These are phyloP conservation scores for Ibycter americanus DNA, from an alignment of 2,797 vertebrate genomes.

Conservation along the genomic window DNA sequence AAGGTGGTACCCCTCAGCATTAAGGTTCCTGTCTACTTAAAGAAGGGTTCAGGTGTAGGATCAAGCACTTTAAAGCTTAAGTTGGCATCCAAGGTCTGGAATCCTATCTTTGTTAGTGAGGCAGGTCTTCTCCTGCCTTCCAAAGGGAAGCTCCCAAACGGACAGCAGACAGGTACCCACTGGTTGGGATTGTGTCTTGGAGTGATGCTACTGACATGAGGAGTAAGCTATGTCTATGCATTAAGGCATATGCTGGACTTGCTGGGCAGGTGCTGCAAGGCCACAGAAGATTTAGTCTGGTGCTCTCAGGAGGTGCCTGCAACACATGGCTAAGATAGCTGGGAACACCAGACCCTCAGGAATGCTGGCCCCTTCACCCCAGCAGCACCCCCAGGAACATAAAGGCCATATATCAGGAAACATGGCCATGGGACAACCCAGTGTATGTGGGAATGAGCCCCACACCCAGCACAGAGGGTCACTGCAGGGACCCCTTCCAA, in stretches of 20 bases:
- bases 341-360: background rate
- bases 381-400: background rate
- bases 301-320: background rate
- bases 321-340: accelerated
- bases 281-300: background rate
- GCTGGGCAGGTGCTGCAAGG: background rate
- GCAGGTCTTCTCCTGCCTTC: background rate
- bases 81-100: background rate
- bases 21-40: background rate
- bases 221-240: background rate
- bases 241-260: background rate
- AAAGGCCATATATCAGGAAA: background rate
- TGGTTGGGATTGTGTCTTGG: background rate
- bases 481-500: background rate
- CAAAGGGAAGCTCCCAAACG: background rate
- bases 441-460: background rate
- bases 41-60: background rate
- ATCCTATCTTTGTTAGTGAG: background rate
- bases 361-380: background rate
- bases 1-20: background rate
- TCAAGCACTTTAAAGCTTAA: background rate
- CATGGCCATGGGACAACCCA: accelerated
- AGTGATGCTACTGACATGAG: accelerated
- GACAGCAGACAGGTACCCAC: accelerated
- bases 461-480: background rate